phyloP scores from a whole-genome alignment of 1,140 invertebrate species.

The Rhizoglyphus robini region DNA sequence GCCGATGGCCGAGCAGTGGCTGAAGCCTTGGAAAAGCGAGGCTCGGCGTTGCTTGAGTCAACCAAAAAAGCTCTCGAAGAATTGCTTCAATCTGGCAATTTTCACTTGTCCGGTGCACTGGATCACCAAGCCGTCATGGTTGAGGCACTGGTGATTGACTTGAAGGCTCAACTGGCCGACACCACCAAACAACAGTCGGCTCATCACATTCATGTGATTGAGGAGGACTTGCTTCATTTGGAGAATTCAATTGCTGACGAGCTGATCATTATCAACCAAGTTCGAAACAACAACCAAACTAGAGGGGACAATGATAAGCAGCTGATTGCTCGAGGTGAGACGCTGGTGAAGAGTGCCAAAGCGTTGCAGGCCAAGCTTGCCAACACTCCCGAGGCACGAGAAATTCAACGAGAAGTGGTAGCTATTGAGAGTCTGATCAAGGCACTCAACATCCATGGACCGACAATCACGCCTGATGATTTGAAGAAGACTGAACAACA shows the following conservation, averaged over 20 bases:
- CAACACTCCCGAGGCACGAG: background rate
- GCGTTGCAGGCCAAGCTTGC: background rate
- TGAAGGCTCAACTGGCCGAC: slow-evolving; percentile 4
- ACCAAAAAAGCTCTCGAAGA: background rate
- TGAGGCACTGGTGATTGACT: slow-evolving; percentile 14
- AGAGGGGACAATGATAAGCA: background rate
- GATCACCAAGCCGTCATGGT: slow-evolving; percentile 14
- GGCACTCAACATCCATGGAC: background rate
- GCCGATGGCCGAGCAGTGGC: background rate
- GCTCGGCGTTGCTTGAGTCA: background rate
- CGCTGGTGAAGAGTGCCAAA: background rate
- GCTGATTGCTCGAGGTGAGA: background rate
- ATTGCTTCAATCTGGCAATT: background rate
- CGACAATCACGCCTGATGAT: background rate
- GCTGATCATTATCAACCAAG: background rate
- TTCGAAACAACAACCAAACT: background rate
- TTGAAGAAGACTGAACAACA: background rate
- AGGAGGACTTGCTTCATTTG: slow-evolving; percentile 12
- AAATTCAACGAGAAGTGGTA: background rate
- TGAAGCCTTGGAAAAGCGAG: background rate
- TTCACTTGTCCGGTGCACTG: background rate
- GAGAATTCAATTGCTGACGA: slow-evolving; percentile 16
- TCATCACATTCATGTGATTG: slow-evolving; percentile 19
- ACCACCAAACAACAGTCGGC: background rate
- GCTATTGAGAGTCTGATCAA: background rate